Base-by-base conservation (phyloP, 2,113 vertebrate species). In the Uria aalge region DNA sequence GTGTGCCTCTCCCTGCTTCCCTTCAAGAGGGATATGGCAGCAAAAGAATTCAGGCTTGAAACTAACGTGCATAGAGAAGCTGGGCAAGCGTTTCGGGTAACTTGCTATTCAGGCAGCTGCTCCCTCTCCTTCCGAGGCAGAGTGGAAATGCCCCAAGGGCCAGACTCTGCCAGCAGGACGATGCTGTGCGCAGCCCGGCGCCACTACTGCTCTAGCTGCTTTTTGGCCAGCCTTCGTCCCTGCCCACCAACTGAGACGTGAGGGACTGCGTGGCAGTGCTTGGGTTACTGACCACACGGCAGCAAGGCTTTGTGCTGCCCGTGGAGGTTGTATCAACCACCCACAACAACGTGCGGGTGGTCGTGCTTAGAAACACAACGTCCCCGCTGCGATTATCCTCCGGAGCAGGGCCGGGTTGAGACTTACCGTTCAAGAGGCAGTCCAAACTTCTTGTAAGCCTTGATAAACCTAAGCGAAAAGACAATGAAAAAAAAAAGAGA, bases 381-480 rank as follows among this genome's bases (percentile, higher is more conserved):
- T 71, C 16, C 34, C 29, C 21, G n/a, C 43, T 12, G 1, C 1
- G 26, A 57, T 6, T 43, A 60, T 24, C 13, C 56, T 56, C 79
- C 43, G 81, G 34, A 76, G 45, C 56, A 48, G 32, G 34, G 60
- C 48, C 67, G 74, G 64, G 26, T 0, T 36, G 27, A 56, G 67
- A 90, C 98, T 97, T 97, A 99, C 99, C 99, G 97, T 97, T 99
- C 99, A 76, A 99, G 99, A 30, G 99, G 99, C n/a, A 99, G 97
- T 47, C 99, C 99, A 97, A 99, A 99, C 96, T 99, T 99, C 98
- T 99, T 99, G 96, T 99, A 99, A 6, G 99, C 99, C 96, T 99
- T 99, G 96, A 99, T 99, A 97, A 99, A 99, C 98, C 99, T 99
- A 98, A 78, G 6, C 15, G 95, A 92, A 86, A 59, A 85, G 72